Evolutionary conservation across 2,113 vertebrate species (phyloP).

Genomic region (Miniopterus natalensis): DNA sequence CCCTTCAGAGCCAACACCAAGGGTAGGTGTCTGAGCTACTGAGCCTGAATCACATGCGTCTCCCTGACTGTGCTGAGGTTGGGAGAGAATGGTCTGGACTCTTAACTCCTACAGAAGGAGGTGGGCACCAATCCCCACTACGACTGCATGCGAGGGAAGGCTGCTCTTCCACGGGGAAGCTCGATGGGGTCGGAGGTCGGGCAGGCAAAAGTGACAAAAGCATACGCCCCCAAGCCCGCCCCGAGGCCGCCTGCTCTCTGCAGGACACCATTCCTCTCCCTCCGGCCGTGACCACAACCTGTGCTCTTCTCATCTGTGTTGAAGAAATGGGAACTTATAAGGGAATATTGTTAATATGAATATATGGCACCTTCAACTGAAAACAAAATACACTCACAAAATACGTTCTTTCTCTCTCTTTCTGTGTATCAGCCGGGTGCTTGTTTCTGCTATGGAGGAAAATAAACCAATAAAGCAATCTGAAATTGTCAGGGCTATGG

Average conservation of each 20-base stretch:
- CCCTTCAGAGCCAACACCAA: background rate
- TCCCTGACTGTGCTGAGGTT: background rate
- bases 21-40: background rate
- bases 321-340: background rate
- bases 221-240: too few species aligned
- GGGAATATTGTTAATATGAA: background rate
- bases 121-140: background rate
- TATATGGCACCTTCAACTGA: background rate
- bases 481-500: background rate
- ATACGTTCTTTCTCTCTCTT: background rate
- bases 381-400: background rate
- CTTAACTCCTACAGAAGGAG: background rate
- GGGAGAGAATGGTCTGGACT: too few species aligned
- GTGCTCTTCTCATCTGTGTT: background rate
- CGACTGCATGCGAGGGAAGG: background rate
- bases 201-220: background rate
- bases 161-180: background rate
- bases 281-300: background rate
- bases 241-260: background rate
- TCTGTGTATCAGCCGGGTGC: background rate
- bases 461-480: background rate
- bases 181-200: background rate
- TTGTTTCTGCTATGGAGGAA: background rate
- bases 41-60: background rate
- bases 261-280: background rate